Evolutionary conservation across 1,140 invertebrate species (phyloP).

Genomic region (Papilio xuthus): DNA sequence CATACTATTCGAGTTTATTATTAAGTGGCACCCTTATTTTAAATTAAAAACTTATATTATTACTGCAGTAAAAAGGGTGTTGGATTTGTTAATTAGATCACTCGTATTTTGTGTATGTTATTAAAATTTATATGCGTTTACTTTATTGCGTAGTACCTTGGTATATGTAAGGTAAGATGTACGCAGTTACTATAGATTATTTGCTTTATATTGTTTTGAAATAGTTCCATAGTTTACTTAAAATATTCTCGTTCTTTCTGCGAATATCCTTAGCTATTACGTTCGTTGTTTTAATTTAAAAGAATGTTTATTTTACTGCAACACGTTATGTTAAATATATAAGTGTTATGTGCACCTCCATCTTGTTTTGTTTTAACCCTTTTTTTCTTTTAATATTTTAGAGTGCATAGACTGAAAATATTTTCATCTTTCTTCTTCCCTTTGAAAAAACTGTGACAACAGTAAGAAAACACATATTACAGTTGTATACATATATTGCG

Average conservation of each 20-base stretch:
- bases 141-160: constrained; percentile 3
- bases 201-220: constrained; percentile 24
- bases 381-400: too few relatives aligned
- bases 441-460: too few relatives aligned
- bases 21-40: neutral
- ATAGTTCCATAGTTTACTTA: constrained; percentile 22
- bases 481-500: too few relatives aligned
- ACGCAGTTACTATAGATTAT: constrained; percentile 4
- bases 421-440: neutral
- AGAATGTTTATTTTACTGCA: constrained; percentile 77
- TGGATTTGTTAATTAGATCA: neutral
- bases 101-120: neutral
- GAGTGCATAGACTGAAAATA: too few relatives aligned
- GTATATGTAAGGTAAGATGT: constrained; percentile 13
- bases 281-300: constrained; percentile 79
- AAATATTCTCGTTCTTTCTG: constrained; percentile 52
- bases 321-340: constrained; percentile 78
- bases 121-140: neutral
- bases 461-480: too few relatives aligned
- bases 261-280: constrained; percentile 62
- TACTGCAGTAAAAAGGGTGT: neutral
- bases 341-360: constrained; percentile 76
- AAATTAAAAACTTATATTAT: neutral
- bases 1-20: neutral
- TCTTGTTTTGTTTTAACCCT: constrained; percentile 54